Evolutionary conservation across 2,797 vertebrate species (phyloP).

Genomic region (Enteromius afrohamiltoni): DNA sequence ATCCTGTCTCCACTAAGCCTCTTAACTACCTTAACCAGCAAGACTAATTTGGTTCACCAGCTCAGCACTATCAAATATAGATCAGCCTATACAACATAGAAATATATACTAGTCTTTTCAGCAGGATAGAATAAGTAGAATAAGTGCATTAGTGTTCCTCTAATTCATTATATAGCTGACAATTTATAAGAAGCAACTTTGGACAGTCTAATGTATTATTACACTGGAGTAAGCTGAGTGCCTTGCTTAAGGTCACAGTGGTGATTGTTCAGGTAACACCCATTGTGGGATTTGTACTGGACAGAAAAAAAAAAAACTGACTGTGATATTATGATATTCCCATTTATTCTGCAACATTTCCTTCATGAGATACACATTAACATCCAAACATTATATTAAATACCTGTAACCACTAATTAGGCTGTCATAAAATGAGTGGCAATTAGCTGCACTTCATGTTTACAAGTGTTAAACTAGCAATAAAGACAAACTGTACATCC

Average conservation of each 20-base stretch:
- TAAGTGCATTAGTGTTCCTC: not conserved
- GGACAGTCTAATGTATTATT: not conserved
- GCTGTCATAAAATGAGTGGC: not conserved
- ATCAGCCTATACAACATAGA: not conserved
- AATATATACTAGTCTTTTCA: not conserved
- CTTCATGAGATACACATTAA: not conserved
- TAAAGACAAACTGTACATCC: not conserved
- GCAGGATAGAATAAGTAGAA: not conserved
- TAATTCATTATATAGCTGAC: conserved; percentile 1
- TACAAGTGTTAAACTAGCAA: not conserved
- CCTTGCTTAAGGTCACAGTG: not conserved
- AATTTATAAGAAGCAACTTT: conserved; percentile 7
- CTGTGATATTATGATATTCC: not conserved
- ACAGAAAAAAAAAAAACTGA: not conserved
- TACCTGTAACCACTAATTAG: not conserved
- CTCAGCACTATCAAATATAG: not conserved
- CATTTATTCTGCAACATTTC: not conserved
- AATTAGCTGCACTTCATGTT: not conserved
- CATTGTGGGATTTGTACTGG: not conserved
- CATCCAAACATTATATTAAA: not conserved
- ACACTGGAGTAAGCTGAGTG: not conserved
- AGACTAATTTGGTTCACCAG: not conserved
- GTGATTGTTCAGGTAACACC: not conserved
- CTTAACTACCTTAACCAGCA: not conserved
- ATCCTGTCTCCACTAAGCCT: not conserved